Percentiles rank a stretch among this genome's conserved stretches.
These are phyloP conservation scores for Sclerodermus sp. DNA, from an alignment of 2,888 invertebrate species.

Conservation along the genomic window DNA sequence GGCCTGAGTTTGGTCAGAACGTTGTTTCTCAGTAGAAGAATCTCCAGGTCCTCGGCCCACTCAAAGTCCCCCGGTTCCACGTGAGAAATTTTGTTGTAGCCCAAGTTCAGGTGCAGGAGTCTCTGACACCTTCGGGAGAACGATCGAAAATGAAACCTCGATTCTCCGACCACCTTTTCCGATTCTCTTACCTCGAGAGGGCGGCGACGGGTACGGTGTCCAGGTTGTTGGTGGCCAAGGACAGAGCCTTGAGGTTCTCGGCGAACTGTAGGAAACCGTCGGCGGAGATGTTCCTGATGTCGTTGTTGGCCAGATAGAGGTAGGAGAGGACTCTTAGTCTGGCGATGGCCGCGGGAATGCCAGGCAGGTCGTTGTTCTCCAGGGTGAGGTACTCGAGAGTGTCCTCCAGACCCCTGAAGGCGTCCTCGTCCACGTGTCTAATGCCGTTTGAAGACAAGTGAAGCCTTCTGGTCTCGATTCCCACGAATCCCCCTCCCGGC, in stretches of 20 bases:
- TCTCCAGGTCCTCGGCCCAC: conserved; percentile 80
- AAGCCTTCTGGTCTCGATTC: conserved; percentile 73
- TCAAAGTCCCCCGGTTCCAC: conserved; percentile 77
- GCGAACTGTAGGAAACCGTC: conserved; percentile 65
- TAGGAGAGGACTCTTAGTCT: conserved; percentile 73
- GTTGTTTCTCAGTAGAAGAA: conserved; percentile 81
- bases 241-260: conserved; percentile 73
- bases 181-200: conserved; percentile 58
- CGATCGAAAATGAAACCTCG: no score
- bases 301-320: conserved; percentile 81
- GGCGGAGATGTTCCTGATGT: conserved; percentile 65
- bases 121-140: conserved; percentile 64
- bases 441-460: conserved; percentile 80
- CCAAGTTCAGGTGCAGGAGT: conserved; percentile 84
- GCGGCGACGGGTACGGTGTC: conserved; percentile 71
- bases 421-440: conserved; percentile 68
- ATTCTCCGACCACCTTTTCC: no score
- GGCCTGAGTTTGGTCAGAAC: conserved; percentile 67
- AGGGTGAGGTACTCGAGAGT: conserved; percentile 80
- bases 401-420: conserved; percentile 74
- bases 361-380: conserved; percentile 75
- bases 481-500: conserved; percentile 68
- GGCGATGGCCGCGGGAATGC: conserved; percentile 72
- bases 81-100: conserved; percentile 82
- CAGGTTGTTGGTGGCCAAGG: conserved; percentile 80